Conservation (phyloP, 1,140 invertebrate species). For the Aleiodes sp. region DNA sequence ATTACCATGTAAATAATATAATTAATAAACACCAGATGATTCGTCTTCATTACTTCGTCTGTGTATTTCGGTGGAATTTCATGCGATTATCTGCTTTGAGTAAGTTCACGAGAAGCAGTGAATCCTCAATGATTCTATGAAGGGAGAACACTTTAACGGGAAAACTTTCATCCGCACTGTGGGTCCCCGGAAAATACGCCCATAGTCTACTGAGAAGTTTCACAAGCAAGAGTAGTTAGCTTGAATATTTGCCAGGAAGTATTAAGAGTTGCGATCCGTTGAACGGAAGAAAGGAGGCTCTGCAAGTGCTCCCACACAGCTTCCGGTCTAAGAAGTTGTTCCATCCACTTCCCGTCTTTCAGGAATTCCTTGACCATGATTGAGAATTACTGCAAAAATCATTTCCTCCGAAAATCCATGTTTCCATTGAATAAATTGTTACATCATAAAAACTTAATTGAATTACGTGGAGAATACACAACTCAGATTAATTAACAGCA, state of each 20-base stretch:
- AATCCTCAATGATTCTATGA: conserved; percentile 1
- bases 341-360: background rate
- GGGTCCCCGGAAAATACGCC: background rate
- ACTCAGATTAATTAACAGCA: too few relatives aligned
- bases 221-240: background rate
- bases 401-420: too few relatives aligned
- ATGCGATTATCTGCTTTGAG: background rate
- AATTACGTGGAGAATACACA: too few relatives aligned
- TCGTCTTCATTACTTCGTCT: background rate
- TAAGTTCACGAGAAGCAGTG: background rate
- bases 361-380: too few relatives aligned
- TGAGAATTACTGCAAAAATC: too few relatives aligned
- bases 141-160: background rate
- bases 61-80: background rate
- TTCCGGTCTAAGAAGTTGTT: background rate
- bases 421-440: too few relatives aligned
- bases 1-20: too few relatives aligned
- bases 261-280: conserved; percentile 1
- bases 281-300: background rate
- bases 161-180: background rate
- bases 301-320: background rate
- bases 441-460: too few relatives aligned
- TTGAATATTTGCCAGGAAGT: conserved; percentile 9
- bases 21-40: background rate
- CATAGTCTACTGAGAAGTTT: background rate